Percentiles rank a stretch among this genome's conserved stretches.
phyloP scores from a whole-genome alignment of 2,797 vertebrate genomes.

The Australoheros facetus region DNA sequence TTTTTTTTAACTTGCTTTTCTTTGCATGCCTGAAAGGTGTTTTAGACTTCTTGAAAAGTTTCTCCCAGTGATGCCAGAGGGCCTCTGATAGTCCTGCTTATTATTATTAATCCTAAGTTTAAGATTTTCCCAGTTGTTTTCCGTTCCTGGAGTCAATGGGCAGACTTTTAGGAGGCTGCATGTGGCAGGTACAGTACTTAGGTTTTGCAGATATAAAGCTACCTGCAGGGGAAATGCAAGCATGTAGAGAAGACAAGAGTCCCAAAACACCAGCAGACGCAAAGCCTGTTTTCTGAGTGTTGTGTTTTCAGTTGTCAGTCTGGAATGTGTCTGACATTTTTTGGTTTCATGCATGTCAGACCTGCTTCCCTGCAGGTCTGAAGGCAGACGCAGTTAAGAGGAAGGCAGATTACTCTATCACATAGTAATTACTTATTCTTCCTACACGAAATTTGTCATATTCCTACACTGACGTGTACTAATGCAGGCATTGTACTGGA shows the following conservation, averaged over 20 bases:
- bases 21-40: no score
- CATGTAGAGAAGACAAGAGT: neutral
- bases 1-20: no score
- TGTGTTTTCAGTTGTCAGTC: neutral
- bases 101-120: neutral
- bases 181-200: neutral
- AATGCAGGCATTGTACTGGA: no score
- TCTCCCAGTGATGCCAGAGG: no score
- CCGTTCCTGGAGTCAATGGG: neutral
- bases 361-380: neutral
- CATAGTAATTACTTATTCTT: neutral
- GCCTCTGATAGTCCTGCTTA: no score
- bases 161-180: neutral
- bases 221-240: neutral
- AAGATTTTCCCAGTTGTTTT: neutral
- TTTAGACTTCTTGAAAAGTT: no score
- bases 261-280: neutral
- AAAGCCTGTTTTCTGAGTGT: neutral
- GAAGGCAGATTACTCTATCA: neutral
- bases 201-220: neutral
- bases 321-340: neutral
- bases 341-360: neutral
- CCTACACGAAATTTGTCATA: neutral
- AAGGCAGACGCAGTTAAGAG: accelerated
- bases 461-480: neutral